Base-by-base conservation (phyloP, 1,140 invertebrate genomes). In the Mesaphorura yosii region DNA sequence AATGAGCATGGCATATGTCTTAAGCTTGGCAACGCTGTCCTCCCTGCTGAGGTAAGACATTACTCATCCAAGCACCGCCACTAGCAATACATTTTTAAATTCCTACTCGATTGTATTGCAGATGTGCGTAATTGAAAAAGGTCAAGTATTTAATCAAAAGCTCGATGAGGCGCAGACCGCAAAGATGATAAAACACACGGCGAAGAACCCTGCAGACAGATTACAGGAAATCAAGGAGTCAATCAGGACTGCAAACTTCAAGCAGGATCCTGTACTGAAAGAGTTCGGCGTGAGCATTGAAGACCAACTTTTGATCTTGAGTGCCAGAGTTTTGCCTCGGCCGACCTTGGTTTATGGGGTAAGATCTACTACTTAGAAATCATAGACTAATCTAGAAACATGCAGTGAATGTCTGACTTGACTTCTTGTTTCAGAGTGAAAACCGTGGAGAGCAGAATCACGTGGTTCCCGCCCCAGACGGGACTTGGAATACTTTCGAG, bases 311-410 rank as follows among this genome's bases (percentile, higher is more conserved):
- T 20, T 12, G 12, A 10, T 48, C 10, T 14, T 15, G 7, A 25
- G 37, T 15, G 46, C 46, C 20, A 19, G 46, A 12, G 46, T 48
- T 10, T 15, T 48, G 5, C 5, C 25, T 17, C 26, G 17, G 19
- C 46, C 46, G 6, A 48, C 46, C 20, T 20, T 48, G 12, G 46
- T 48, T 31, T 48, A 48, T 20, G 46, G 46, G 10, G 46, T 48
- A 48, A 46, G 44, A 26, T 42, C 17, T 6, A 17, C 17, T 17
- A 29, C 20, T 48, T 48, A 25, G 15, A 15, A 48, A n/a, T 34
- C 6, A 25, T 31, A 19, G 17, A 3, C 29, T 22, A 7, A 26
- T 15, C 5, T 17, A 20, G 23, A 12, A 25, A 20, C 44, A 22
- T 46, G 4, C 12, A 7, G 23, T n/a, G n/a, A n/a, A n/a, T n/a